Evolutionary conservation across 2,797 vertebrate species (phyloP), one percentile per base, ranked within the genome.

Genomic region (Paguma larvata): DNA sequence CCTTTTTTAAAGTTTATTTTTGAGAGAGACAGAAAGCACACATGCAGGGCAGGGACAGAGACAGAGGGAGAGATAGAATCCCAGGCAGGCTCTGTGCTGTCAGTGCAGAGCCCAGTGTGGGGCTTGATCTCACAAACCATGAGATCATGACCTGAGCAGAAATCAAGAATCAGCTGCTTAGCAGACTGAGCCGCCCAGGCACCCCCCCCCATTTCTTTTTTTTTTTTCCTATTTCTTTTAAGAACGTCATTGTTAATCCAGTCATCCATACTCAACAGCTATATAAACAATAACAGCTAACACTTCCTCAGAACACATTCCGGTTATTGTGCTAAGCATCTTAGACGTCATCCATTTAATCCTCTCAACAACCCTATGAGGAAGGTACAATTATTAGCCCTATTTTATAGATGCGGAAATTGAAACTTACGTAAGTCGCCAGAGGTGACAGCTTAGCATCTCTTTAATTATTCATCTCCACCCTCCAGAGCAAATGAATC

Each of bases 381-480:
- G 72, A 93, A 97, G 65, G 83, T 51, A 79, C 70, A 84, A 48
- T 86, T 70, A 72, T 86, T 86, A 86, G 62, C 83, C 13, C 25
- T 6, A 70, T 75, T 80, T 72, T 59, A 95, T 34, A 96, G 75
- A 75, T 44, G 59, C 84, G 83, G 89, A 88, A 94, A 94, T 93
- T 38, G 79, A 95, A 44, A 75, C 30, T 73, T 91, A 86, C 67
- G 67, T 85, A 94, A 94, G 79, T 59, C 56, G 82, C 23, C 32
- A 3, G 56, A 59, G 86, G 72, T 34, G 70, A 94, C 89, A 80
- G 38, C 85, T 92, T 70, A 41, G 72, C 59, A 56, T 95, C 72
- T 73, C 77, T 96, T 70, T 91, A 21, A 75, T 96, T 79, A 44
- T 44, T 94, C 82, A 94, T 25, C 75, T 46, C 62, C 27, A 41